These are phyloP conservation scores for Endomychus coccineus DNA, from an alignment of 2,888 invertebrate species.

Conservation along the genomic window DNA sequence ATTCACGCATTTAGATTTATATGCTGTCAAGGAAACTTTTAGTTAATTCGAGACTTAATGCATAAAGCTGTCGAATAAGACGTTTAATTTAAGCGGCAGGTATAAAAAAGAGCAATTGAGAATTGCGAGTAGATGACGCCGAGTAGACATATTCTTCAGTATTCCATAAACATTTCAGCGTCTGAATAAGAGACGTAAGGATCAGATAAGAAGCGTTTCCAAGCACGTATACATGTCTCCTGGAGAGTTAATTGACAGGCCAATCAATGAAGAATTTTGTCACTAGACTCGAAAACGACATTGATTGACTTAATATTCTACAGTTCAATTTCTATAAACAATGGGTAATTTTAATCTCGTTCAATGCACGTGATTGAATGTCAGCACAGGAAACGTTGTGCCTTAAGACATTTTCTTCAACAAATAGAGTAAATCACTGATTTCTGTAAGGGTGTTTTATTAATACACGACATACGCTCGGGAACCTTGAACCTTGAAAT, in stretches of 20 bases:
- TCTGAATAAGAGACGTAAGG: conserved; percentile 39
- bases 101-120: conserved; percentile 31
- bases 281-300: conserved; percentile 40
- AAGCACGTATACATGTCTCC: conserved; percentile 45
- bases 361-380: conserved; percentile 38
- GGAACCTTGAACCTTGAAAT: no score
- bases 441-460: no score
- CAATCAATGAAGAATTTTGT: conserved; percentile 46
- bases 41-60: no score
- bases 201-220: conserved; percentile 45
- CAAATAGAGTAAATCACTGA: no score
- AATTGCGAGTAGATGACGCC: conserved; percentile 40
- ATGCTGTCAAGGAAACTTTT: no score
- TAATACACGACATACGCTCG: no score
- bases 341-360: conserved; percentile 38
- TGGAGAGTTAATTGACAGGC: conserved; percentile 45
- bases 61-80: conserved; percentile 21
- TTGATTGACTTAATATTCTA: conserved; percentile 45
- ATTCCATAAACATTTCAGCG: conserved; percentile 44
- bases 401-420: no score
- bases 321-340: conserved; percentile 44
- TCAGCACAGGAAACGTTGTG: no score
- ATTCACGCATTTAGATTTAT: no score
- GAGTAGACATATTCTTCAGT: conserved; percentile 39
- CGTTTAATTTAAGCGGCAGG: conserved; percentile 28